Evolutionary conservation across 2,888 invertebrate species (phyloP).

Genomic region (Callinectes sapidus): DNA sequence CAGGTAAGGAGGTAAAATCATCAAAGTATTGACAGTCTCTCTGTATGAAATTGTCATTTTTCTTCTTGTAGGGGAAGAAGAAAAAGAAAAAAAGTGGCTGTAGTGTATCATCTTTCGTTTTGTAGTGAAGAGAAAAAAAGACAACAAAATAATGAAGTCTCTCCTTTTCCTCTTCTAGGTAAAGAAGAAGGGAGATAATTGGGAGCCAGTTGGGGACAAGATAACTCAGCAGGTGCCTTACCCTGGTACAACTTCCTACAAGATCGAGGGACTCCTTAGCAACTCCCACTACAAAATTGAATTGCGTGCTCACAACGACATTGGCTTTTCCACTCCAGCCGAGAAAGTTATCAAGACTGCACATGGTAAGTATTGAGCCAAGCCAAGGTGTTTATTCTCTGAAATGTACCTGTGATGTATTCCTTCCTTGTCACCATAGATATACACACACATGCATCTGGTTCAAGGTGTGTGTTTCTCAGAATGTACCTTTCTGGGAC

Average conservation of each 20-base stretch:
- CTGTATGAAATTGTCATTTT: too few species aligned
- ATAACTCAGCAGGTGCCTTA: slow-evolving; percentile 64
- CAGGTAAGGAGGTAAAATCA: slow-evolving; percentile 78
- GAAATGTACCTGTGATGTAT: too few species aligned
- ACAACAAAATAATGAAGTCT: neutral
- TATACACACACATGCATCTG: too few species aligned
- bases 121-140: neutral
- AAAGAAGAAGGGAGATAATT: slow-evolving; percentile 73
- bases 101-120: neutral
- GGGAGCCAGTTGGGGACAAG: slow-evolving; percentile 73
- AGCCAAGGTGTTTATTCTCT: too few species aligned
- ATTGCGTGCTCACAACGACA: slow-evolving; percentile 88
- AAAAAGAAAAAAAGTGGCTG: neutral
- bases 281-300: slow-evolving; percentile 90
- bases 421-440: too few species aligned
- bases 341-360: slow-evolving; percentile 89
- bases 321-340: slow-evolving; percentile 88
- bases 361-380: slow-evolving; percentile 82
- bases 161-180: slow-evolving; percentile 73
- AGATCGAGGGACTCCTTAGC: slow-evolving; percentile 83
- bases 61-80: too few species aligned
- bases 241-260: slow-evolving; percentile 74
- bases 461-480: too few species aligned
- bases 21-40: too few species aligned
- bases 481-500: too few species aligned